Base-by-base conservation (phyloP, 2,113 vertebrate species). In the Dinomys branickii region DNA sequence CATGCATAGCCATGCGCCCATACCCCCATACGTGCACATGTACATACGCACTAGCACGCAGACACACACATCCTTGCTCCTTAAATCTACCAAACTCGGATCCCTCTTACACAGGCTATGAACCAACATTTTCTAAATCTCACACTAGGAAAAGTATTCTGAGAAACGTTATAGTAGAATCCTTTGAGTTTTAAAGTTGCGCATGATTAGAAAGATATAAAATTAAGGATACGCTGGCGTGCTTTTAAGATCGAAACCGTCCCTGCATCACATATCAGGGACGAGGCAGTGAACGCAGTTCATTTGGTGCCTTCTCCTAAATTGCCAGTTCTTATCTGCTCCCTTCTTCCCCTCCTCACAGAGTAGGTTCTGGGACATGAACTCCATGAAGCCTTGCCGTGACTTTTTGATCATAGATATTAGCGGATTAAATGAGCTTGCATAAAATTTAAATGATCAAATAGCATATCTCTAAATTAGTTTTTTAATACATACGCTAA, bases 381-480 rank as follows among this genome's bases (percentile, higher is more conserved):
- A 5, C 19, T 5, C 12, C 33, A 58, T 20, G 20, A 16, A 58
- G 35, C n/a, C 1, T 91, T 78, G 1, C 5, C n/a, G 82, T 69
- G 63, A 35, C 47, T 56, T 69, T 73, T 41, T 26, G 81, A 77
- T 82, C 33, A 44, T 17, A 78, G 35, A 47, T 85, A 89, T 84
- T 73, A 88, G 8, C 12, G 69, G 20, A 13, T 83, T 93, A 87
- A 92, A 11, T 22, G 69, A 95, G 84, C 14, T 88, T 50, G 95
- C 5, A 86, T 65, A 65, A 54, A 92, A 85, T 90, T 93, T 13
- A 89, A 83, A 73, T 81, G n/a, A 93, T 50, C 77, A 6, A 73
- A 59, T 52, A 65, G 61, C 56, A n/a, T 63, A 0, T 73, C 35
- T 82, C 0, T 65, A 78, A 85, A 59, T 96, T 88, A 22, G 28